Base-by-base conservation (phyloP, 2,888 invertebrate species). In the Drosophila niveifrons region DNA sequence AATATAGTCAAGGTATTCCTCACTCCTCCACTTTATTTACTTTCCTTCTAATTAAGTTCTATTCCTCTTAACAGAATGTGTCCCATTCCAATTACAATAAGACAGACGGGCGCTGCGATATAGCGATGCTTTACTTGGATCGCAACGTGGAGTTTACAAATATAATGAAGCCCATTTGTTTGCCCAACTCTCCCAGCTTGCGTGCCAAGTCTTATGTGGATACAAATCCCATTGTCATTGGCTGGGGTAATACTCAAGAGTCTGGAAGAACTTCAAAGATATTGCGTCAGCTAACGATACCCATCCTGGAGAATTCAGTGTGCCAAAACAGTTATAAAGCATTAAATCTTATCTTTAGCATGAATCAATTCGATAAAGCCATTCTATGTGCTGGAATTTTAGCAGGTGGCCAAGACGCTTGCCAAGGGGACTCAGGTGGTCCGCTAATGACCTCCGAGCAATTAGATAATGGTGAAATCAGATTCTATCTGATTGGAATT, bases 161-260 rank as follows among this genome's bases (percentile, higher is more conserved):
- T n/a, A 89, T 93, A 28, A 94, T 97, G 53, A 93, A 93, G 73
- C 97, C 97, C 0, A 95, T 97, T 75, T 97, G 97, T 90, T 92
- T 97, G 56, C 97, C 97, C 0, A 90, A 93, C n/a, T 91, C 93
- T 8, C 91, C 93, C 0, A 93, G 94, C 3, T 86, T 95, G 41
- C 93, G 94, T 47, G 90, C 93, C 0, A 94, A 93, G 48, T 93
- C 92, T 13, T 95, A 94, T 69, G 94, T 94, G 1, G 92, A 93
- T 43, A 93, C 93, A 66, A 93, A 90, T 44, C 96, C 96, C 0
- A 94, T 96, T 81, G 94, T 97, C 1, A 96, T 96, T 2, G 98
- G 98, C 11, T 93, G 92, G 92, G 93, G 93, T 17, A 90, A 77
- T 68, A 91, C 92, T 0, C 77, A 83, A 80, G 92, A 92, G 59